Evolutionary conservation across 2,797 vertebrate genomes (phyloP).

Genomic region (Moxostoma hubbsi): DNA sequence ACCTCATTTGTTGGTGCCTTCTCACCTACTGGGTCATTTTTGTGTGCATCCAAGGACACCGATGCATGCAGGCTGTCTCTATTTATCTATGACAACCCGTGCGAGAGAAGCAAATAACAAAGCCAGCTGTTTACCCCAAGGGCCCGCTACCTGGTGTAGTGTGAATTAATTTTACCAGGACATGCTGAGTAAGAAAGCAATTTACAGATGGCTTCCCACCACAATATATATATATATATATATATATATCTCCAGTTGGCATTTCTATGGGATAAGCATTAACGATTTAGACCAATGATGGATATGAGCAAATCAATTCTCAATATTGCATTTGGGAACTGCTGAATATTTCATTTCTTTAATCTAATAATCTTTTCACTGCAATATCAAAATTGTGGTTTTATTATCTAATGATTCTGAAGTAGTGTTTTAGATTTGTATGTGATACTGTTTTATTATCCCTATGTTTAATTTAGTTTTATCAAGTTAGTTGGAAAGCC

Average conservation of each 20-base stretch:
- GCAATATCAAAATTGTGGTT: constrained; percentile 24
- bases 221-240: constrained; percentile 10
- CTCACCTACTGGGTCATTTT: constrained; percentile 29
- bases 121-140: constrained; percentile 42
- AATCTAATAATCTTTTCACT: constrained; percentile 1
- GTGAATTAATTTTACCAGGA: constrained; percentile 52
- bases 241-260: constrained; percentile 19
- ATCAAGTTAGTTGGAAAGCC: no score
- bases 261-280: constrained; percentile 38
- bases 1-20: constrained; percentile 44
- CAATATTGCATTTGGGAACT: background rate
- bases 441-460: background rate
- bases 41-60: constrained; percentile 38
- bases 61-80: constrained; percentile 33
- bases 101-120: constrained; percentile 46
- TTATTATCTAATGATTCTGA: constrained; percentile 1
- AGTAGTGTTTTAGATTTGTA: background rate
- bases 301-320: constrained; percentile 41
- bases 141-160: constrained; percentile 37
- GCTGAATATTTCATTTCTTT: constrained; percentile 34
- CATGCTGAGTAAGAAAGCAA: constrained; percentile 55
- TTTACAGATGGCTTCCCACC: constrained; percentile 41
- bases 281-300: constrained; percentile 27
- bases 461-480: background rate
- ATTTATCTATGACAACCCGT: constrained; percentile 29